phyloP scores from a whole-genome alignment of 1,140 invertebrate species.

The Cardiocondyla obscurior region DNA sequence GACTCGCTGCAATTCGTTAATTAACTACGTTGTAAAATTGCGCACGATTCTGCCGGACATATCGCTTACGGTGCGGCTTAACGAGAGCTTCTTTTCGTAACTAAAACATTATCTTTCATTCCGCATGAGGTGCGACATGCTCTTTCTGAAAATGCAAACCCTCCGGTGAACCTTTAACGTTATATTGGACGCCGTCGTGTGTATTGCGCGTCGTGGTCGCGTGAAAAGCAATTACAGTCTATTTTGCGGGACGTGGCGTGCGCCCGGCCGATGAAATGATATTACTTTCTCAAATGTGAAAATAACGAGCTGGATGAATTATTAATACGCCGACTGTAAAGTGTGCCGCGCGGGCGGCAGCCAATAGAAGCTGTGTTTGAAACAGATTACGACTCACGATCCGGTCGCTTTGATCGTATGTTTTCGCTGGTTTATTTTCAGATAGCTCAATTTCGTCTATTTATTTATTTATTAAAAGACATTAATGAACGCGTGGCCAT shows the following conservation, averaged over 20 bases:
- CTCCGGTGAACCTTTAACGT: not conserved
- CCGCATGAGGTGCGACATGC: too few species aligned
- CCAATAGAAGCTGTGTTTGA: not conserved
- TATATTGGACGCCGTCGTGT: not conserved
- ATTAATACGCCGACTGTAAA: not conserved
- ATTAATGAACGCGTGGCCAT: too few species aligned
- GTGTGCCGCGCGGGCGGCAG: not conserved
- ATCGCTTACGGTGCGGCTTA: not conserved
- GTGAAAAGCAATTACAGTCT: conserved; percentile 26
- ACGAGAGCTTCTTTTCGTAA: not conserved
- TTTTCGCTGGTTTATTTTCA: not conserved
- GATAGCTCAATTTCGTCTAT: not conserved
- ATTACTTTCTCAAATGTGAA: conserved; percentile 8
- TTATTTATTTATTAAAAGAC: not conserved
- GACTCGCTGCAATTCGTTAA: not conserved
- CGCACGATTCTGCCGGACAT: not conserved
- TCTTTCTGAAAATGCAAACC: not conserved
- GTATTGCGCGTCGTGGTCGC: not conserved
- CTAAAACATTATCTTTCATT: conserved; percentile 15
- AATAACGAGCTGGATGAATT: conserved; percentile 22
- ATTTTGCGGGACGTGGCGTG: conserved; percentile 1
- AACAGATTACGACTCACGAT: not conserved
- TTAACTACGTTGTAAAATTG: conserved; percentile 2
- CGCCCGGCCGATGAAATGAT: conserved; percentile 12
- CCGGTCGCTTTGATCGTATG: not conserved